phyloP scores from a whole-genome alignment of 2,888 invertebrate species.

The Dynastes maya region DNA sequence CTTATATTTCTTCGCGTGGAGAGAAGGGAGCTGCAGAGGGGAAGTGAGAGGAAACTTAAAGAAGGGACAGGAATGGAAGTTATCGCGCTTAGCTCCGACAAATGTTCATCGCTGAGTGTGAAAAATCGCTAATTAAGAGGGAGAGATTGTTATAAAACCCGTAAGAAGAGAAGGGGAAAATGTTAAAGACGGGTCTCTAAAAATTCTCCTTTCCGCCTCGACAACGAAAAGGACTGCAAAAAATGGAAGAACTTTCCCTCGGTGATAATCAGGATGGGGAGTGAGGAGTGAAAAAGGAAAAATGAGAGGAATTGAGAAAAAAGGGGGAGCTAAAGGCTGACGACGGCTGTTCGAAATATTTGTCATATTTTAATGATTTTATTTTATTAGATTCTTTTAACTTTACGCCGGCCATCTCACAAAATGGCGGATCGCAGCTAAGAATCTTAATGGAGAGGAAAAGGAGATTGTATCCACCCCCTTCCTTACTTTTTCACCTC shows the following conservation, averaged over 20 bases:
- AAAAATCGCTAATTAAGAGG: slow-evolving; percentile 47
- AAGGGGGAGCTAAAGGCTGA: slow-evolving; percentile 10
- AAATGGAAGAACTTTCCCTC: background rate
- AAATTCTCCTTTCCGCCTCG: too few species aligned
- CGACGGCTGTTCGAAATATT: slow-evolving; percentile 36
- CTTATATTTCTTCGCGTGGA: slow-evolving; percentile 48
- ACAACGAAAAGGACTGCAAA: background rate
- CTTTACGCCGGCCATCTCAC: background rate
- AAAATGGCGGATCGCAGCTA: slow-evolving; percentile 5
- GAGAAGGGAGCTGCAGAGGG: slow-evolving; percentile 25
- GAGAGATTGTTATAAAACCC: background rate
- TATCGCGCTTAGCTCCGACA: background rate
- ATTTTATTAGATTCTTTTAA: slow-evolving; percentile 19
- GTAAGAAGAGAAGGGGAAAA: background rate
- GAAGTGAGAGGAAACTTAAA: background rate
- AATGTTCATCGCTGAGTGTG: slow-evolving; percentile 37
- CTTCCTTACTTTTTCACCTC: too few species aligned
- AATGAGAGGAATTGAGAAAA: slow-evolving; percentile 3
- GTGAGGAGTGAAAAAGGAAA: background rate
- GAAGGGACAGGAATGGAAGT: background rate
- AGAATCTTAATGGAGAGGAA: slow-evolving; percentile 6
- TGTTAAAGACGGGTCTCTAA: background rate
- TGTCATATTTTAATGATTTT: slow-evolving; percentile 48
- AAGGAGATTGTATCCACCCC: background rate
- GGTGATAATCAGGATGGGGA: background rate